These are phyloP conservation scores for Apis cerana DNA, from an alignment of 1,140 invertebrate species.

Conservation along the genomic window DNA sequence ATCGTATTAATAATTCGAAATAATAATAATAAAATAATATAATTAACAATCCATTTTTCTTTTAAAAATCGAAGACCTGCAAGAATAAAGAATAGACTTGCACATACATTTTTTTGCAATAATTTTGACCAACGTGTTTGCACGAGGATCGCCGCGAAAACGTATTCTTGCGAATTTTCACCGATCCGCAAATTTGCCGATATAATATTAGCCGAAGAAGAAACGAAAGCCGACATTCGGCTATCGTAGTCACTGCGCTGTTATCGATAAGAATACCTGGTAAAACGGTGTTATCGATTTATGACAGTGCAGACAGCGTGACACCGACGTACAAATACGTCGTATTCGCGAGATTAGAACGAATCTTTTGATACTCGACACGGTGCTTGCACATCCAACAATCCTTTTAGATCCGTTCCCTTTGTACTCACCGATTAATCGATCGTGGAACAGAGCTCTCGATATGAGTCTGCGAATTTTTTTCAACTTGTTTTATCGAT, in stretches of 20 bases:
- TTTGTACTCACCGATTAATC: neutral
- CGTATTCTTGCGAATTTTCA: neutral
- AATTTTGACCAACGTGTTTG: neutral
- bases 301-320: conserved; percentile 68
- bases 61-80: too few relatives aligned
- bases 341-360: conserved; percentile 41
- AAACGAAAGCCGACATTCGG: conserved; percentile 23
- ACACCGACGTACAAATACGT: conserved; percentile 62
- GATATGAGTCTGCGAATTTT: neutral
- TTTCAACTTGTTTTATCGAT: neutral
- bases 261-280: conserved; percentile 60
- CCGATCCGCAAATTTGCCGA: neutral
- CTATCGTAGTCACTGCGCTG: conserved; percentile 27
- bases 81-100: neutral
- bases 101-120: neutral
- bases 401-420: neutral
- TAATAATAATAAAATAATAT: too few relatives aligned
- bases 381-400: neutral
- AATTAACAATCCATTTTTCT: too few relatives aligned
- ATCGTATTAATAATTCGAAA: too few relatives aligned
- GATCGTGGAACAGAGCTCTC: neutral
- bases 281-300: conserved; percentile 70
- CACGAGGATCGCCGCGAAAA: neutral
- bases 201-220: conserved; percentile 2
- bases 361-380: conserved; percentile 43